phyloP scores from a whole-genome alignment of 2,797 vertebrate species.

The Phalloptychus januarius region DNA sequence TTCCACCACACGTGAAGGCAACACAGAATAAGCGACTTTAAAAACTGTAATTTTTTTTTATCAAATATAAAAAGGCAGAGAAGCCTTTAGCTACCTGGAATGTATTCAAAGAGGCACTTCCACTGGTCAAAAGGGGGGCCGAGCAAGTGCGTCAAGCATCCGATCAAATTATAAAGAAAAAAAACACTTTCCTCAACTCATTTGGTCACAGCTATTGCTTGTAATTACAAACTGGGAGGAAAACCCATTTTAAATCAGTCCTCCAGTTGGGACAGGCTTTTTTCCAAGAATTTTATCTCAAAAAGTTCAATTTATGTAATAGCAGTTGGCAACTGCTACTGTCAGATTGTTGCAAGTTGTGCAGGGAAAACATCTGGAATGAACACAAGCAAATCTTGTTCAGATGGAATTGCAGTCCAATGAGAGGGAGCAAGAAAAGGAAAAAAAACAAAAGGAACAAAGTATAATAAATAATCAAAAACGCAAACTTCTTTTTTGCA shows the following conservation, averaged over 20 bases:
- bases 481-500: slow-evolving; percentile 86
- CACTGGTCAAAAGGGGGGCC: slow-evolving; percentile 77
- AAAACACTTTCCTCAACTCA: slow-evolving; percentile 68
- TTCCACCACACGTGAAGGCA: slow-evolving; percentile 78
- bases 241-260: slow-evolving; percentile 42
- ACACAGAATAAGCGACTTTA: slow-evolving; percentile 84
- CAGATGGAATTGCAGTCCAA: slow-evolving; percentile 96
- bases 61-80: slow-evolving; percentile 83
- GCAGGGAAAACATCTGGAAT: slow-evolving; percentile 50
- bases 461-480: slow-evolving; percentile 99
- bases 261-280: slow-evolving; percentile 2
- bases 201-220: slow-evolving; percentile 82
- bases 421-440: slow-evolving; percentile 82
- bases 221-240: slow-evolving; percentile 61
- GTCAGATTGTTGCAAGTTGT: slow-evolving; percentile 45
- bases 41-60: slow-evolving; percentile 59
- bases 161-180: slow-evolving; percentile 49
- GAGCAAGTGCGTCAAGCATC: slow-evolving; percentile 74
- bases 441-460: slow-evolving; percentile 61
- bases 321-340: slow-evolving; percentile 67
- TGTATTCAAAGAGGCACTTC: slow-evolving; percentile 93
- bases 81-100: slow-evolving; percentile 88
- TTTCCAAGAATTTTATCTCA: background rate
- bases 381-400: slow-evolving; percentile 74
- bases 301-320: slow-evolving; percentile 35